Evolutionary conservation across 1,140 invertebrate species (phyloP).

Genomic region (Euglossa dilemma): DNA sequence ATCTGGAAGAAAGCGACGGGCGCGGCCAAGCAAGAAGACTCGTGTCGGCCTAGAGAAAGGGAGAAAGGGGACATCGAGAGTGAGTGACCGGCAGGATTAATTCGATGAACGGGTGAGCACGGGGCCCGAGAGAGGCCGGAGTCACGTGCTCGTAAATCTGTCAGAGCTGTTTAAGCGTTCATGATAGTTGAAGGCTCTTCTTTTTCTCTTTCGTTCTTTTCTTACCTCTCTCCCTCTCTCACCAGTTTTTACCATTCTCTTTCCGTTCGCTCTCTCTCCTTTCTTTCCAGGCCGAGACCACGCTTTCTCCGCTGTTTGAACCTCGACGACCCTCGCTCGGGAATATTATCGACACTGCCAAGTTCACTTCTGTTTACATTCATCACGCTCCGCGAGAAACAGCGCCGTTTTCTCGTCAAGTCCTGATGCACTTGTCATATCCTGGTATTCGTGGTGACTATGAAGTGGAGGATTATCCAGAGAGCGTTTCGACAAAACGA

Average conservation of each 20-base stretch:
- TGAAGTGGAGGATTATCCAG: too few species aligned
- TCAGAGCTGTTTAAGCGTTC: conserved; percentile 45
- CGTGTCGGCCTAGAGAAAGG: conserved; percentile 1
- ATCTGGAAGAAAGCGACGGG: not conserved
- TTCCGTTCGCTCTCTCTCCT: conserved; percentile 1
- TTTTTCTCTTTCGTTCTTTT: not conserved
- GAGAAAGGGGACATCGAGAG: not conserved
- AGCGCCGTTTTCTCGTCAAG: not conserved
- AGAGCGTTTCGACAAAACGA: too few species aligned
- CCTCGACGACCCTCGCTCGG: conserved; percentile 52
- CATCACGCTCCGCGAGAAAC: conserved; percentile 19
- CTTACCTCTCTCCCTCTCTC: not conserved
- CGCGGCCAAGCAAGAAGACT: too few species aligned
- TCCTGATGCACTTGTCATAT: too few species aligned
- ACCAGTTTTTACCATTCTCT: not conserved
- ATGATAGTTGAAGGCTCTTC: conserved; percentile 31
- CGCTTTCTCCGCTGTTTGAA: conserved; percentile 56
- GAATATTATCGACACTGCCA: conserved; percentile 65
- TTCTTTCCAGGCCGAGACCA: conserved; percentile 23
- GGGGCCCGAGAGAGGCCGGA: conserved; percentile 37
- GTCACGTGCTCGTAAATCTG: conserved; percentile 53
- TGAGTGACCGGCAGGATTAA: conserved; percentile 35
- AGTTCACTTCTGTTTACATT: conserved; percentile 68
- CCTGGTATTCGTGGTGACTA: too few species aligned
- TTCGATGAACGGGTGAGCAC: not conserved